Percentiles rank a stretch among this genome's conserved stretches.
Evolutionary conservation across 1,140 invertebrate genomes (phyloP).

Genomic region (Papilio polytes): DNA sequence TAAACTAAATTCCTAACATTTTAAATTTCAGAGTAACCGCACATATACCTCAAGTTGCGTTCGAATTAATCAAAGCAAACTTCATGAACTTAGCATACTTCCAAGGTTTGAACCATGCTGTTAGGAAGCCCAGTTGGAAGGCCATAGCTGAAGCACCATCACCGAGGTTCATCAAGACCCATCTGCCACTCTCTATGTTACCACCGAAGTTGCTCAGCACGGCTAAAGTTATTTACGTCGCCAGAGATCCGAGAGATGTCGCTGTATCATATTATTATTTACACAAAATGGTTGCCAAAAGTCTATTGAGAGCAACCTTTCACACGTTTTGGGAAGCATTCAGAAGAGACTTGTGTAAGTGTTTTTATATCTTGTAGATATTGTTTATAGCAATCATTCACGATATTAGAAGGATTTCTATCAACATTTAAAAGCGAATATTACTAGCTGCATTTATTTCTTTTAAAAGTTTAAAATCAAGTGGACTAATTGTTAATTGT

Average conservation of each 20-base stretch:
- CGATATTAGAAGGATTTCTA: too few species aligned
- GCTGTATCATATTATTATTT: slow-evolving; percentile 93
- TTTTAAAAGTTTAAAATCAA: too few species aligned
- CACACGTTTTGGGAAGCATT: slow-evolving; percentile 90
- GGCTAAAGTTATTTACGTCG: slow-evolving; percentile 88
- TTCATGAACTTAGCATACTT: slow-evolving; percentile 72
- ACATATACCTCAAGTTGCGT: slow-evolving; percentile 66
- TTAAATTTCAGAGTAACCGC: slow-evolving; percentile 59
- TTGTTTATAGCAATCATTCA: too few species aligned
- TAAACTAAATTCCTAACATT: slow-evolving; percentile 38
- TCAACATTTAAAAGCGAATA: too few species aligned
- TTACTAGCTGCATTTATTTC: too few species aligned
- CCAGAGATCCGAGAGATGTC: slow-evolving; percentile 94
- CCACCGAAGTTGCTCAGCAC: slow-evolving; percentile 67
- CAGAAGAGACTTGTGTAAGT: slow-evolving; percentile 88
- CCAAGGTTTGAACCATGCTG: slow-evolving; percentile 64
- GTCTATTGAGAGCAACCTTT: slow-evolving; percentile 88
- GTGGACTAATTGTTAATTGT: too few species aligned
- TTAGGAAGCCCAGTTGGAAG: slow-evolving; percentile 62
- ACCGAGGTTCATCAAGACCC: slow-evolving; percentile 75
- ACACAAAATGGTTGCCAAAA: slow-evolving; percentile 88
- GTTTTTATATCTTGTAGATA: not conserved
- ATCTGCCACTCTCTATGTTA: slow-evolving; percentile 72
- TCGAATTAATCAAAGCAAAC: slow-evolving; percentile 68
- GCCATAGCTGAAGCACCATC: slow-evolving; percentile 62